phyloP scores from a whole-genome alignment of 1,140 invertebrate genomes.

The Rhagoletis pomonella region DNA sequence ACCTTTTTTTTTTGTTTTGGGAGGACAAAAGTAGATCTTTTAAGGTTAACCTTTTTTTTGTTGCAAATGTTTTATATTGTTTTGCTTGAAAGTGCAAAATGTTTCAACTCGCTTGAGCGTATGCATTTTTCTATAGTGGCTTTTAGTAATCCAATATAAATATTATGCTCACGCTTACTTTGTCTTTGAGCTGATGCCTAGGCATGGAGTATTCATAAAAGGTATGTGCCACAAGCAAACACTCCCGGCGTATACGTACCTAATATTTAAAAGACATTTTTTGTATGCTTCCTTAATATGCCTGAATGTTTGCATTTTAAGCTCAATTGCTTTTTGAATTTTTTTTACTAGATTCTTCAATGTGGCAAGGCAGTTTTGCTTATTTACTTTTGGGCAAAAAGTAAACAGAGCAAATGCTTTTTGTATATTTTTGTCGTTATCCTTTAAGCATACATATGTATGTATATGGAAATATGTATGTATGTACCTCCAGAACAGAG shows the following conservation, averaged over 20 bases:
- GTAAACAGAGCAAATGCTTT: no score
- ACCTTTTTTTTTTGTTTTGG: not conserved
- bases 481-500: not conserved
- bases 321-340: no score
- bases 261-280: slow-evolving; percentile 13
- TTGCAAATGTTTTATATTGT: not conserved
- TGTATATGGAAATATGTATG: not conserved
- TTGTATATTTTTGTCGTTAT: no score
- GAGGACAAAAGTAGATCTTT: not conserved
- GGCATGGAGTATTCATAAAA: no score
- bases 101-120: not conserved
- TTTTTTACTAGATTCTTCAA: no score
- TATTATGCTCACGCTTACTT: slow-evolving; percentile 6
- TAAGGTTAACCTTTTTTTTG: slow-evolving; percentile 17
- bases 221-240: not conserved
- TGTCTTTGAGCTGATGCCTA: not conserved
- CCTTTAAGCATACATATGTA: not conserved
- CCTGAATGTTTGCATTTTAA: no score
- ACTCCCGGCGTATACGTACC: slow-evolving; percentile 20
- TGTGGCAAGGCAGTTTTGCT: not conserved
- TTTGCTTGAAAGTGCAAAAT: not conserved
- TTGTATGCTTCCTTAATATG: no score
- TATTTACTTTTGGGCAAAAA: no score
- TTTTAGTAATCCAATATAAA: slow-evolving; percentile 44
- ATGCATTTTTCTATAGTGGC: not conserved